These are phyloP conservation scores for Girardia tigrina DNA, from an alignment of 2,888 invertebrate species.

Conservation along the genomic window DNA sequence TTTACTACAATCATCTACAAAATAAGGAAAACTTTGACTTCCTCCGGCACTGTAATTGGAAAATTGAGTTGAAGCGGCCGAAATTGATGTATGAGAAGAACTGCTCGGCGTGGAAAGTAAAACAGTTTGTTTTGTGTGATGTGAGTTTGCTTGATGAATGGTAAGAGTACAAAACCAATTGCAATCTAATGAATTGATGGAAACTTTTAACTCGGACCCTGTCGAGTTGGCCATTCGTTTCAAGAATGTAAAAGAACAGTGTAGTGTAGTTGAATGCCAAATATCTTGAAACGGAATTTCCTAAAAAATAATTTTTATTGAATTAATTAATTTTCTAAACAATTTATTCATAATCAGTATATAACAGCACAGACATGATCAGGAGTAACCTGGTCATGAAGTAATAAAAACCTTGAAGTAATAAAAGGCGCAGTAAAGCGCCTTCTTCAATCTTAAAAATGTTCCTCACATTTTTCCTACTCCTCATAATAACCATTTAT, in stretches of 20 bases:
- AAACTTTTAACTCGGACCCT: neutral
- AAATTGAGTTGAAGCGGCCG: neutral
- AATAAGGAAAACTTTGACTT: constrained; percentile 15
- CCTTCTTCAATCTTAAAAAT: too few relatives aligned
- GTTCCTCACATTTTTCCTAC: too few relatives aligned
- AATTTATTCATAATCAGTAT: too few relatives aligned
- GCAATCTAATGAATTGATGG: neutral
- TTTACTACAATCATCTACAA: neutral
- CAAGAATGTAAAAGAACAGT: neutral
- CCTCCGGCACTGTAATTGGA: constrained; percentile 17
- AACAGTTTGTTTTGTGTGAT: neutral
- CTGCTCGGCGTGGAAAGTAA: neutral
- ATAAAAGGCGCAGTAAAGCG: too few relatives aligned
- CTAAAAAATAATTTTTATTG: neutral
- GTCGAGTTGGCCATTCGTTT: neutral
- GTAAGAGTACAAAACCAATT: neutral
- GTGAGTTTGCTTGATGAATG: neutral
- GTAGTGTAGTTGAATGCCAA: neutral
- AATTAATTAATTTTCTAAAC: too few relatives aligned
- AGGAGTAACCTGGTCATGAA: too few relatives aligned
- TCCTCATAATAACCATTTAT: too few relatives aligned
- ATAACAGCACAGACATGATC: too few relatives aligned
- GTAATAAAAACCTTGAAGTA: too few relatives aligned
- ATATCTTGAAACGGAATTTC: constrained; percentile 20
- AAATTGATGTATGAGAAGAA: constrained; percentile 18